A percentile compares a stretch with the other conserved stretches of the same genome.
These are phyloP conservation scores for Momotus momota DNA, from an alignment of 2,797 vertebrate genomes.

Conservation along the genomic window DNA sequence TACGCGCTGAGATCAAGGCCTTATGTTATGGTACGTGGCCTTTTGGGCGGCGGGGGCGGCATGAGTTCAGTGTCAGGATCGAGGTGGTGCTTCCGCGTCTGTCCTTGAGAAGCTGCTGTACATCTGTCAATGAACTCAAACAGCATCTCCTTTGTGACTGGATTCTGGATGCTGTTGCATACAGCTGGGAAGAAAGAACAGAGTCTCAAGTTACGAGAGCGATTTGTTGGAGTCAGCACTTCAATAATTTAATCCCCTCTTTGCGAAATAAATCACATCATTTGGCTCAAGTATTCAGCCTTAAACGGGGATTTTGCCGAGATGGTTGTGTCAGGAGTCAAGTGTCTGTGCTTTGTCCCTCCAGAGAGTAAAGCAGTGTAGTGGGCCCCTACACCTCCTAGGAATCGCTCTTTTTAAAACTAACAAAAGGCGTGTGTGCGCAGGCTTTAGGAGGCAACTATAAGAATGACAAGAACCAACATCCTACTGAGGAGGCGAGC, in stretches of 20 bases:
- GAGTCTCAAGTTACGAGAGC: background rate
- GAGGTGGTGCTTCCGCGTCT: constrained; percentile 84
- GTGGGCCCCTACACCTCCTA: rapidly evolving
- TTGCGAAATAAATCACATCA: background rate
- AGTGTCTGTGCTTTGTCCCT: background rate
- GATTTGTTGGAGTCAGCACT: rapidly evolving
- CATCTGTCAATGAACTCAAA: constrained; percentile 92
- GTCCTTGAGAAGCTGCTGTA: constrained; percentile 82
- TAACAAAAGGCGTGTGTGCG: background rate
- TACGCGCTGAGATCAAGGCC: background rate
- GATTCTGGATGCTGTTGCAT: constrained; percentile 94
- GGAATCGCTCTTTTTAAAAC: background rate
- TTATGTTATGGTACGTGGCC: constrained; percentile 81
- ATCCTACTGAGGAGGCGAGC: background rate
- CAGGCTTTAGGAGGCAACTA: background rate
- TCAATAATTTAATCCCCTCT: background rate
- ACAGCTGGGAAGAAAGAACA: constrained; percentile 85
- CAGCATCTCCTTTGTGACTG: constrained; percentile 96
- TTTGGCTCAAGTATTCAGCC: background rate
- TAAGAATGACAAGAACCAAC: background rate
- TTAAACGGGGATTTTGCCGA: background rate
- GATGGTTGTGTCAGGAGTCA: background rate
- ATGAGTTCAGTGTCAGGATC: constrained; percentile 94
- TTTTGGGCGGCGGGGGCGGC: constrained; percentile 96
- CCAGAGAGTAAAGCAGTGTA: background rate